phyloP scores from a whole-genome alignment of 1,140 invertebrate species.

The Aricia agestis region DNA sequence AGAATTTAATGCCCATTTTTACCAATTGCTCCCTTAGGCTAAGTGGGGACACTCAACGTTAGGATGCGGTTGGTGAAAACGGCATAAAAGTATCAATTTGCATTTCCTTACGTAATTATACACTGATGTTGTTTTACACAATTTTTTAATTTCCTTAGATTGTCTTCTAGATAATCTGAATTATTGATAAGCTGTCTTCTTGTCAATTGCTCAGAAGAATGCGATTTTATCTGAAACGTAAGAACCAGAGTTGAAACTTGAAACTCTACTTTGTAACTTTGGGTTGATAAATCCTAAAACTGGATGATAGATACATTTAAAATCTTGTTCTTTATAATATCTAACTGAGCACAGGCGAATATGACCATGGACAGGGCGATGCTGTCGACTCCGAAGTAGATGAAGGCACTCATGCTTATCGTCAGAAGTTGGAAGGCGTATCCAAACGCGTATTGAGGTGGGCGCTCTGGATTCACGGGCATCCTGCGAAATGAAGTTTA shows the following conservation, averaged over 20 bases:
- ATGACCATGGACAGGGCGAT: slow-evolving; percentile 55
- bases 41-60: no score
- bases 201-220: no score
- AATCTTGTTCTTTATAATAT: slow-evolving; percentile 61
- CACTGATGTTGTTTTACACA: slow-evolving; percentile 56
- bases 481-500: slow-evolving; percentile 41
- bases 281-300: no score
- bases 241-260: no score
- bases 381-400: slow-evolving; percentile 67
- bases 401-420: slow-evolving; percentile 58
- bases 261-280: no score
- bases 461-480: slow-evolving; percentile 47
- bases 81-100: no score
- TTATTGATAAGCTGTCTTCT: no score
- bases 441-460: slow-evolving; percentile 53
- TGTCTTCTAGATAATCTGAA: slow-evolving; percentile 28
- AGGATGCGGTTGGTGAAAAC: no score
- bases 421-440: slow-evolving; percentile 54
- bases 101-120: slow-evolving; percentile 42
- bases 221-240: no score
- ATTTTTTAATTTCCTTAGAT: slow-evolving; percentile 42
- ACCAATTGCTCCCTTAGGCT: no score
- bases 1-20: no score
- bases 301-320: slow-evolving; percentile 36
- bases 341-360: slow-evolving; percentile 57